A percentile compares a stretch with the other conserved stretches of the same genome.
Conservation (phyloP, 2,797 vertebrate genomes). For the Sylvilagus floridanus region DNA sequence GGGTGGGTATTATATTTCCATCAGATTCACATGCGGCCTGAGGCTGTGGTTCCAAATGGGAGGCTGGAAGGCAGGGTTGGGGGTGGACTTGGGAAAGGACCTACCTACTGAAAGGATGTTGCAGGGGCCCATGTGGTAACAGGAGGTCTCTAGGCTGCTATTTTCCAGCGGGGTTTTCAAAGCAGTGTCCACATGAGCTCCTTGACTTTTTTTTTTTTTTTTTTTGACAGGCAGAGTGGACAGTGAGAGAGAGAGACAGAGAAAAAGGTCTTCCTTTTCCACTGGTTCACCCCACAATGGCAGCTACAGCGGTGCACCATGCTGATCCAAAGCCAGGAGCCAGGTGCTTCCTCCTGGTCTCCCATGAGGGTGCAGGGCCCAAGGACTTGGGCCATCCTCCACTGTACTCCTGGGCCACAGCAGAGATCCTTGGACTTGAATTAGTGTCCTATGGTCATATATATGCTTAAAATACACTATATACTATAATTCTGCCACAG, state of each 20-base stretch:
- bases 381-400: too few species aligned
- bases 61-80: background rate
- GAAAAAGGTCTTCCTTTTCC: too few species aligned
- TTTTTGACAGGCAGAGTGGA: too few species aligned
- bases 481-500: background rate
- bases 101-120: background rate
- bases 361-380: too few species aligned
- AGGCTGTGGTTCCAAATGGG: background rate
- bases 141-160: background rate
- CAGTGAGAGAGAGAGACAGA: too few species aligned
- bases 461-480: background rate
- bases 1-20: background rate
- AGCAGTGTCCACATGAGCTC: background rate
- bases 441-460: background rate
- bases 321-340: too few species aligned
- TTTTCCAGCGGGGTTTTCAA: conserved; percentile 9
- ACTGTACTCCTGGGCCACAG: too few species aligned
- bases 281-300: too few species aligned
- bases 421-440: background rate
- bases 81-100: background rate
- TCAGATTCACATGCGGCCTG: background rate
- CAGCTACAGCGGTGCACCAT: too few species aligned
- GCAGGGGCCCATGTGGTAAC: background rate
- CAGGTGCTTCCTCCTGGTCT: too few species aligned
- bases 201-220: too few species aligned